Base-by-base conservation (phyloP, 2,888 invertebrate genomes). In the Cistogaster globosa region DNA sequence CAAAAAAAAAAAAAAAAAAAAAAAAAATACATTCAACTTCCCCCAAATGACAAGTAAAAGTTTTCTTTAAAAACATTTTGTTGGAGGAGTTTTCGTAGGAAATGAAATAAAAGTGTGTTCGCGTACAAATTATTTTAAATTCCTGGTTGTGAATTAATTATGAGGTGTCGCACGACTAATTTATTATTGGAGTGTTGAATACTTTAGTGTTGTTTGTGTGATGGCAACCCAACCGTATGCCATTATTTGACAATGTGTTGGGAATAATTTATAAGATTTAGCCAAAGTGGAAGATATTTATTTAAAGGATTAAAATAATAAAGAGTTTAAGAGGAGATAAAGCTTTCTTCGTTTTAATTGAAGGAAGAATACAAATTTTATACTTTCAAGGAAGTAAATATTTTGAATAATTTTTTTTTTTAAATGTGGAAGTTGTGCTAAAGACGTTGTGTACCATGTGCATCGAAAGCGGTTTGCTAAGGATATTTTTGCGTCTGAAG, bases 131-230 rank as follows among this genome's bases (percentile, higher is more conserved):
- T 88, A 89, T 90, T 90, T 90, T 89, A 90, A 90, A 71, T 90
- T 89, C 88, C 81, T 89, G 72, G 87, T 88, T 88, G 87, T 91
- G 90, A 91, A 91, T 91, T 91, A 91, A 91, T 91, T 88, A 91
- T 91, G 89, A 91, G 89, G 89, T 89, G 89, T 88, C 88, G 86
- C 83, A 85, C 32, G 71, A 62, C 76, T 83, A 85, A 85, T 85
- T 69, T 65, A 82, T 85, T 85, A 85, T 26, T 75, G 69, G 78
- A 82, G 85, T 85, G 82, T 75, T 75, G 58, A 72, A 38, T 65
- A 20, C 9, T 65, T 22, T 32, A 26, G 42, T 20, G 42, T 20
- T 20, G 42, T n/a, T 53, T 7, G 45, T 36, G 9, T 14, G 76
- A 51, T 80, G 80, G 68, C 58, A 78, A 74, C 77, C 81, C 84